Evolutionary conservation across 2,888 invertebrate species (phyloP), one percentile per base, ranked within the genome.

Genomic region (Uloborus plumipes): DNA sequence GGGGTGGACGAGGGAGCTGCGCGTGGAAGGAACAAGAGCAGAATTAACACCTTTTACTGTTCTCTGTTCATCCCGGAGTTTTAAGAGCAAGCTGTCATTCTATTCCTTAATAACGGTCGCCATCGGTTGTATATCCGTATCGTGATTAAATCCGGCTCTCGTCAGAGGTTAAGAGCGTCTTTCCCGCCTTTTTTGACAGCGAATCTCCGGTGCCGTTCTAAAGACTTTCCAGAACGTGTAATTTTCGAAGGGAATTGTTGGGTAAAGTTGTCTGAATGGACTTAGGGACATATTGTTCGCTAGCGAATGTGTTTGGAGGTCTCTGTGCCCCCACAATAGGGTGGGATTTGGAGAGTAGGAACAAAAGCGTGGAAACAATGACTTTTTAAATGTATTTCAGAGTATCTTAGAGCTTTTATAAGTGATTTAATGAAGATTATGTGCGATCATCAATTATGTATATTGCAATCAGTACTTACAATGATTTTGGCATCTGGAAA

Each of bases 21-120:
- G 65, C 55, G 69, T 39, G 31, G 64, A 31, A 26, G 71, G 70
- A 59, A 62, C 73, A 73, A 67, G 73, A 61, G 49, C 67, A 67
- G 80, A 81, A 81, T 81, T 81, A 81, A 81, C 80, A 81, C 80
- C 78, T 78, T 78, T 78, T 78, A 72, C 78, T 71, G 58, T 72
- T 72, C 72, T 72, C 66, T 66, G 59, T 72, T 58, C 59, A 20
- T 55, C 58, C 55, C 58, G 14, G 15, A 58, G 55, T 58, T 58
- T 47, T 26, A 20, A 53, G 71, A 58, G 79, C 66, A 72, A 79
- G 72, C 79, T 80, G 79, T 80, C 79, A 80, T 80, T 80, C 79
- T 80, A 74, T 81, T 69, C 80, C 80, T 80, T 81, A 81, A 81
- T 81, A 81, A 81, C 80, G 74, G 80, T 70, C 62, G 49, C 77